Percentiles rank a stretch among this genome's conserved stretches.
phyloP scores from a whole-genome alignment of 2,797 vertebrate genomes.

The Xenopus petersii region DNA sequence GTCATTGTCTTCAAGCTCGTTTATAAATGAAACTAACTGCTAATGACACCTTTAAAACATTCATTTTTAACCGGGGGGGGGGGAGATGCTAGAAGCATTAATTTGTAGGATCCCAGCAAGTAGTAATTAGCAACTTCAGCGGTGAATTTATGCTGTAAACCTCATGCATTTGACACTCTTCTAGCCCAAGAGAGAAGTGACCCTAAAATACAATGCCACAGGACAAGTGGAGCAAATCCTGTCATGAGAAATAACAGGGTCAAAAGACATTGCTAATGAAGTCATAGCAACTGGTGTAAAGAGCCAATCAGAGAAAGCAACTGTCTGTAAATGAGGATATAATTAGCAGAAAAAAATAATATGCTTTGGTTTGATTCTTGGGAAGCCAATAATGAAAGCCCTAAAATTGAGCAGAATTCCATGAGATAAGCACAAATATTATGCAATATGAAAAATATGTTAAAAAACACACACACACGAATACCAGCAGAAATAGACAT shows the following conservation, averaged over 20 bases:
- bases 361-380: constrained; percentile 72
- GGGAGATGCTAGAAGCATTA: constrained; percentile 51
- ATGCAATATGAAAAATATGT: constrained; percentile 65
- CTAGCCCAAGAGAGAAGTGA: constrained; percentile 65
- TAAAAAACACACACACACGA: too few species aligned
- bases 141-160: constrained; percentile 57
- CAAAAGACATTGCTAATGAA: constrained; percentile 78
- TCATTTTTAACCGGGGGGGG: constrained; percentile 43
- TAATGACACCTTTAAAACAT: constrained; percentile 68
- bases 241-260: constrained; percentile 82
- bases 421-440: constrained; percentile 77
- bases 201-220: constrained; percentile 68
- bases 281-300: constrained; percentile 75
- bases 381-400: constrained; percentile 71
- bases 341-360: constrained; percentile 79
- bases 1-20: constrained; percentile 40
- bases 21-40: constrained; percentile 67
- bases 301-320: constrained; percentile 73
- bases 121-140: constrained; percentile 63
- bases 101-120: constrained; percentile 61
- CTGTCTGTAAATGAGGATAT: constrained; percentile 79
- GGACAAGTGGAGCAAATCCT: constrained; percentile 72
- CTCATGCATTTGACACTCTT: constrained; percentile 65
- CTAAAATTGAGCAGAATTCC: constrained; percentile 75
- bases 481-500: too few species aligned